phyloP scores from a whole-genome alignment of 2,797 vertebrate genomes.

The Huso huso region DNA sequence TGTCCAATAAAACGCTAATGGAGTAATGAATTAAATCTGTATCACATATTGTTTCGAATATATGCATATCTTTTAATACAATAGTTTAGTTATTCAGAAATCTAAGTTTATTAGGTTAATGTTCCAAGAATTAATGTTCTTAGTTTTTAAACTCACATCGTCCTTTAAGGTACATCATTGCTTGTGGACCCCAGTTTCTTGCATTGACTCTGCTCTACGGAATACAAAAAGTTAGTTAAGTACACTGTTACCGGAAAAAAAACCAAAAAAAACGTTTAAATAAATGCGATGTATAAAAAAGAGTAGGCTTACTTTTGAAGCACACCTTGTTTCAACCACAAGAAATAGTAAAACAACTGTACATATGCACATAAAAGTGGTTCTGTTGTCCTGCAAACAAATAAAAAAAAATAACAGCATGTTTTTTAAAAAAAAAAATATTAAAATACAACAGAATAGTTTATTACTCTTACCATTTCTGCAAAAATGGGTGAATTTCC shows the following conservation, averaged over 20 bases:
- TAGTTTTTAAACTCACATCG: conserved; percentile 39
- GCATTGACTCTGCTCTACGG: conserved; percentile 38
- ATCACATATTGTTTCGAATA: too few relatives aligned
- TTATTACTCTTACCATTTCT: conserved; percentile 29
- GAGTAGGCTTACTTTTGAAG: conserved; percentile 48
- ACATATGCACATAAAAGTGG: conserved; percentile 40
- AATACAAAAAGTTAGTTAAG: not conserved
- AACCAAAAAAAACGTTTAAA: not conserved
- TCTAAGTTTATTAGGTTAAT: too few relatives aligned
- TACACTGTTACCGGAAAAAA: not conserved
- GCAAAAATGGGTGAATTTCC: conserved; percentile 9
- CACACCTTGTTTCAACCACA: conserved; percentile 32
- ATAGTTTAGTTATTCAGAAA: too few relatives aligned
- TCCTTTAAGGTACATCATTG: conserved; percentile 68
- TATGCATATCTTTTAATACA: too few relatives aligned
- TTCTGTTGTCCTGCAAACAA: conserved; percentile 34
- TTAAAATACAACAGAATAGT: not conserved
- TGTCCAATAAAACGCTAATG: too few relatives aligned
- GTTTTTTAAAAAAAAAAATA: conserved; percentile 1
- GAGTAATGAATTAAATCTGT: too few relatives aligned
- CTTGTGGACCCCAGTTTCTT: conserved; percentile 64
- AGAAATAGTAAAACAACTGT: conserved; percentile 38
- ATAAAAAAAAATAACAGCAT: conserved; percentile 3
- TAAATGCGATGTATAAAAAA: not conserved
- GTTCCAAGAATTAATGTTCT: too few relatives aligned